Evolutionary conservation across 1,140 invertebrate genomes (phyloP).

Genomic region (Macrostomum lignano): DNA sequence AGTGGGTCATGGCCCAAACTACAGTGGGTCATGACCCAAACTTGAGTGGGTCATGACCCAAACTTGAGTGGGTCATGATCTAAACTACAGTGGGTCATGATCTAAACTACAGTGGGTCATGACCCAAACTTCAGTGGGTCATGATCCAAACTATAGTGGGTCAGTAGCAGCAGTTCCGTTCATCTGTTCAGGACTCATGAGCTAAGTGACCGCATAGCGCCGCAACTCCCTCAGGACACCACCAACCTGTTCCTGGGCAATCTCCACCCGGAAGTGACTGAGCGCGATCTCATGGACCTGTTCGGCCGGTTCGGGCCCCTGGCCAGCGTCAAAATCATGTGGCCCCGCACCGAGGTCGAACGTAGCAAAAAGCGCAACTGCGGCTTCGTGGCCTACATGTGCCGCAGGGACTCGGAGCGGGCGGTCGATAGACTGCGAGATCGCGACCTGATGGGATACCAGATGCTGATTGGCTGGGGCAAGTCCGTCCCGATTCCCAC

Average conservation of each 20-base stretch:
- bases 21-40: too few species aligned
- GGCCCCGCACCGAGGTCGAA: constrained; percentile 92
- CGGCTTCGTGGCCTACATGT: constrained; percentile 98
- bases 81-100: too few species aligned
- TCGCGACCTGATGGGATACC: constrained; percentile 60
- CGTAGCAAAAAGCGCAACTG: constrained; percentile 71
- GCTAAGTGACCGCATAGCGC: too few species aligned
- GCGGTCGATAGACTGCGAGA: constrained; percentile 62
- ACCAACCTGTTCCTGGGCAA: constrained; percentile 93
- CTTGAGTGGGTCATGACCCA: too few species aligned
- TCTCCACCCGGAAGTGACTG: constrained; percentile 74
- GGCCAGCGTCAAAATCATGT: constrained; percentile 98
- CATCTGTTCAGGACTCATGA: too few species aligned
- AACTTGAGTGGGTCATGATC: too few species aligned
- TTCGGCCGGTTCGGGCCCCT: constrained; percentile 86
- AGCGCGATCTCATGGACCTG: constrained; percentile 81
- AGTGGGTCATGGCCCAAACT: too few species aligned
- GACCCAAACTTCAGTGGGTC: too few species aligned
- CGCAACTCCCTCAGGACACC: too few species aligned
- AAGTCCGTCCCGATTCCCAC: constrained; percentile 60
- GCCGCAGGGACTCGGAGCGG: constrained; percentile 70
- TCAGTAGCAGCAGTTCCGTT: too few species aligned
- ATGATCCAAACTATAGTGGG: too few species aligned
- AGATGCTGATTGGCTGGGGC: constrained; percentile 92
- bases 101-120: too few species aligned